Base-by-base conservation (phyloP, 1,140 invertebrate genomes). In the Diprion similis region DNA sequence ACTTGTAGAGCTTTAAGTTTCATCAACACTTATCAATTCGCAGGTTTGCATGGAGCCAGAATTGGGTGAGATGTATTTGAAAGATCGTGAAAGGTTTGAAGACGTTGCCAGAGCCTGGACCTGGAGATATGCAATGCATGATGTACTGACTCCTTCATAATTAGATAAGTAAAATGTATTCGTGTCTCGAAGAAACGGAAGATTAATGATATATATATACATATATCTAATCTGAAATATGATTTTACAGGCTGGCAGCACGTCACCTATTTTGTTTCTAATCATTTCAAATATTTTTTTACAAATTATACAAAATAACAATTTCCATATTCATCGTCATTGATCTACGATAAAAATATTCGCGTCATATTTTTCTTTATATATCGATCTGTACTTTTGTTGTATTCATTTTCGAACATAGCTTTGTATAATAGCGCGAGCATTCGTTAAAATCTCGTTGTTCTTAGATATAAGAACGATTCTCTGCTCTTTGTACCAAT, bases 121-220 rank as follows among this genome's bases (percentile, higher is more conserved):
- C 0, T 96, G 95, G 94, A 93, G 94, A 79, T 97, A 96, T 89
- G 97, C 97, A 9, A 98, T 97, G 95, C 92, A 95, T 78, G 96
- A 97, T 86, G 87, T 94, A 65, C 87, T 94, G 73, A 88, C 90
- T n/a, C 88, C 86, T 18, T 77, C 79, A 9, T 86, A 86, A 75
- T 78, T 79, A 45, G 19, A 46, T 45, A 15, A 59, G 11, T 59
- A 59, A 8, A 17, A 17, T 59, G n/a, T 13, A 59, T 59, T 15
- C n/a, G n/a, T 59, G n/a, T 59, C 51, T 59, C 51, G 51, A 59
- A 17, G 11, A 13, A 59, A 59, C n/a, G 11, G 8, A 59, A 59
- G 9, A 59, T 59, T 59, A 59, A 7, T 59, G 51, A 59, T 59
- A 59, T 59, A 17, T 59, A 59, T 15, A n/a, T 51, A 51, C n/a